Evolutionary conservation across 1,140 invertebrate genomes (phyloP).

Genomic region (Aporrectodea caliginosa): DNA sequence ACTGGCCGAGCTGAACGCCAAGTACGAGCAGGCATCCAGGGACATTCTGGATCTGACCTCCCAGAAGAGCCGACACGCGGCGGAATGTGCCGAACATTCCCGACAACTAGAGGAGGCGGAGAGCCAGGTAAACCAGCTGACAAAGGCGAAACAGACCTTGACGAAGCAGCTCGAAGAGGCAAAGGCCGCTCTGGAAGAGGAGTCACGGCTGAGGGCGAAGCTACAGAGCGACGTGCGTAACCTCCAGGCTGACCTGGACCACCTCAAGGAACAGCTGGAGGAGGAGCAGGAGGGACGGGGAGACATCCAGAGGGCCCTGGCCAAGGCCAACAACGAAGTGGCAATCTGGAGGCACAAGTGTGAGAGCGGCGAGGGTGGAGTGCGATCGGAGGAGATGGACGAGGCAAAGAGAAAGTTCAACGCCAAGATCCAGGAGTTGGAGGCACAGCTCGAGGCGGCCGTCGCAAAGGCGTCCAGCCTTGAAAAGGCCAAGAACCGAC

Average conservation of each 20-base stretch:
- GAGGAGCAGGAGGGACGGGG: constrained; percentile 76
- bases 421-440: constrained; percentile 91
- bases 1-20: constrained; percentile 88
- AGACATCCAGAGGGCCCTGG: constrained; percentile 83
- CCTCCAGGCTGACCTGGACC: constrained; percentile 95
- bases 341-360: constrained; percentile 15
- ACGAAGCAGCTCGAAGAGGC: constrained; percentile 78
- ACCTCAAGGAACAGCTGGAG: constrained; percentile 87
- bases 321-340: constrained; percentile 85
- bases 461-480: constrained; percentile 92
- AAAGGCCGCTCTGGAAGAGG: constrained; percentile 10
- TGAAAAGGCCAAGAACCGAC: constrained; percentile 95
- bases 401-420: constrained; percentile 95
- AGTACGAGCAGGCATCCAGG: constrained; percentile 68
- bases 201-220: constrained; percentile 40
- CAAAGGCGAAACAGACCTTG: constrained; percentile 70
- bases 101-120: constrained; percentile 68
- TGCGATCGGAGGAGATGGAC: constrained; percentile 94
- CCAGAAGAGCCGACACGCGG: constrained; percentile 58
- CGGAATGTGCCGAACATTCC: constrained; percentile 91
- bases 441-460: constrained; percentile 82
- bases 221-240: constrained; percentile 63
- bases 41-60: constrained; percentile 47
- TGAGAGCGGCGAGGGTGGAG: constrained; percentile 76
- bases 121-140: constrained; percentile 90